These are phyloP conservation scores for Miniopterus natalensis DNA, from an alignment of 2,113 vertebrate species.

Conservation along the genomic window DNA sequence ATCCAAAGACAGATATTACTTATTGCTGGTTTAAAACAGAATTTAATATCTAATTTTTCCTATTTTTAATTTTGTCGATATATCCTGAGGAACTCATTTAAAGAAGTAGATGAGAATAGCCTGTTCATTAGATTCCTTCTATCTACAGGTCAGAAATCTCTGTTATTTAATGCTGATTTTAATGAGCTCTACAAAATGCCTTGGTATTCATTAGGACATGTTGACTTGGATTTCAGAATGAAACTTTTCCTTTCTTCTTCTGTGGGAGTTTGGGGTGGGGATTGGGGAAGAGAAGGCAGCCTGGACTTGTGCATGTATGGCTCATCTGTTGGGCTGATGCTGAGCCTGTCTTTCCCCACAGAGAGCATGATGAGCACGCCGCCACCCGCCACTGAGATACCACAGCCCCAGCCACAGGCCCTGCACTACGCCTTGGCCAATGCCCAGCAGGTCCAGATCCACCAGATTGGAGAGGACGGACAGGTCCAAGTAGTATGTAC, in stretches of 20 bases:
- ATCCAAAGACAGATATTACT: not conserved
- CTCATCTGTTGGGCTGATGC: not conserved
- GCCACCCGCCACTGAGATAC: conserved; percentile 90
- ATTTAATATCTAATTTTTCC: not conserved
- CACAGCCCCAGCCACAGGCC: conserved; percentile 92
- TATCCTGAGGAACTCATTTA: not conserved
- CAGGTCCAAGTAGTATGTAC: conserved; percentile 98
- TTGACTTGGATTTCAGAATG: accelerated
- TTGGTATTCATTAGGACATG: accelerated
- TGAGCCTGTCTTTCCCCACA: conserved; percentile 68
- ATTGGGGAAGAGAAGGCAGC: not conserved
- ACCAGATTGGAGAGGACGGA: conserved; percentile 98
- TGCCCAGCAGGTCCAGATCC: conserved; percentile 97
- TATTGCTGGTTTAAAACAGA: not conserved
- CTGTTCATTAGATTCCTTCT: not conserved
- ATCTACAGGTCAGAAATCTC: not conserved
- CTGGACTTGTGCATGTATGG: not conserved
- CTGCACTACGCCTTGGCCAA: conserved; percentile 97
- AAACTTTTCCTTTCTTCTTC: not conserved
- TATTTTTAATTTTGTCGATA: too few relatives aligned
- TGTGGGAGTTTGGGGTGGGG: not conserved
- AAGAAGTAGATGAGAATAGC: not conserved
- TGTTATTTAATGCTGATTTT: not conserved
- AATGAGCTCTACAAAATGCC: accelerated
- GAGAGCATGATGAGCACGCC: conserved; percentile 88